These are phyloP conservation scores for Conops quadrifasciatus DNA, from an alignment of 2,888 invertebrate genomes.

Conservation along the genomic window DNA sequence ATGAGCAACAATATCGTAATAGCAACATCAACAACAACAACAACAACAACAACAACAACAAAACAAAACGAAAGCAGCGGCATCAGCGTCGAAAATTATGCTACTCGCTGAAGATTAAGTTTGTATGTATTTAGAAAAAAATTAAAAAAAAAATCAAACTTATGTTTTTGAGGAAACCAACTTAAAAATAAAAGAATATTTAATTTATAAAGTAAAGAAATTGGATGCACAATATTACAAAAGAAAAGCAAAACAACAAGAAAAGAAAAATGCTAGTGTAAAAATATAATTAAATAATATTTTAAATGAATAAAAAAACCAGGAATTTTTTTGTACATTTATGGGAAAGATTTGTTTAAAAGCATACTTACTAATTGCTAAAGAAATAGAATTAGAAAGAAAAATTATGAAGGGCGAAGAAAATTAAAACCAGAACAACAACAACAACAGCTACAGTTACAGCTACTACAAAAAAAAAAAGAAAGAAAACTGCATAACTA, in stretches of 20 bases:
- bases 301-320: conserved; percentile 17
- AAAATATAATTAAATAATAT: conserved; percentile 14
- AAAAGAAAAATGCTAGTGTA: conserved; percentile 17
- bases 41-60: too few relatives aligned
- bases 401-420: conserved; percentile 38
- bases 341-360: conserved; percentile 16
- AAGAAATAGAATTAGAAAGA: conserved; percentile 37
- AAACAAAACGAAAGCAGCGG: conserved; percentile 36
- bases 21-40: too few relatives aligned
- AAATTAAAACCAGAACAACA: conserved; percentile 31
- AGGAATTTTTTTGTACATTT: conserved; percentile 31
- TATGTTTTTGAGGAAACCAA: conserved; percentile 5
- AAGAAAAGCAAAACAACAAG: neutral
- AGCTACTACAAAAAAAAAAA: conserved; percentile 30
- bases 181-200: neutral
- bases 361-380: conserved; percentile 9
- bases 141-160: neutral
- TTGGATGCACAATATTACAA: conserved; percentile 10
- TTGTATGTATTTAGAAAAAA: conserved; percentile 16
- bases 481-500: neutral
- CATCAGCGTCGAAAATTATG: conserved; percentile 10
- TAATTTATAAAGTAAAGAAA: conserved; percentile 15
- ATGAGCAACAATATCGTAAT: conserved; percentile 32
- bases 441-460: too few relatives aligned
- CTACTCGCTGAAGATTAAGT: conserved; percentile 29